These are phyloP conservation scores for Tricholaema leucomelas DNA, from an alignment of 2,113 vertebrate species.

Conservation along the genomic window DNA sequence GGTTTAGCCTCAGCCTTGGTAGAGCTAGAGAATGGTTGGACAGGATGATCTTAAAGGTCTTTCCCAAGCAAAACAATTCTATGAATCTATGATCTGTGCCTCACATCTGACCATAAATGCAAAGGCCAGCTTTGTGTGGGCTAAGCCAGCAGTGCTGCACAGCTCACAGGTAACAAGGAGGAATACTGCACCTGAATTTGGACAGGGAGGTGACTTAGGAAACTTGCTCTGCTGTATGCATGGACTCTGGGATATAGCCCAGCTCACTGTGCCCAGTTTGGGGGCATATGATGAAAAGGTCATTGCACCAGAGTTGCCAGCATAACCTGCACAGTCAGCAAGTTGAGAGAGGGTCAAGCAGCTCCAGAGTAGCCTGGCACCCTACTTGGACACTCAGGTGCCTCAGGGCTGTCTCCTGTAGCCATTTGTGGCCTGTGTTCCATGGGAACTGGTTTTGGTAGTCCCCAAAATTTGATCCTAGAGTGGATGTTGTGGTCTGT, in stretches of 20 bases:
- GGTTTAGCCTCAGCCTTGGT: too few relatives aligned
- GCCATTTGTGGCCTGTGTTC: neutral
- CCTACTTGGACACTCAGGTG: accelerated
- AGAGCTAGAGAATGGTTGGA: too few relatives aligned
- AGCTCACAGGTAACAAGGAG: neutral
- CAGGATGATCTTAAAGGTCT: too few relatives aligned
- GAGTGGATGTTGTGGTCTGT: neutral
- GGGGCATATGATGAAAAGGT: neutral
- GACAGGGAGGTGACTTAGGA: neutral
- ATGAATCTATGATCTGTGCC: neutral
- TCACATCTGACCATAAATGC: neutral
- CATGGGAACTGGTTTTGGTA: neutral
- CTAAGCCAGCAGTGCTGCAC: neutral
- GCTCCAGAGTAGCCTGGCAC: neutral
- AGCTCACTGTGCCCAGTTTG: neutral
- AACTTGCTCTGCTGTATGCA: neutral
- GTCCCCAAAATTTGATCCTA: neutral
- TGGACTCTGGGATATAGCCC: neutral
- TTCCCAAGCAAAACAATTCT: too few relatives aligned
- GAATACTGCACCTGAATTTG: accelerated
- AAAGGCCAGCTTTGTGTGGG: neutral
- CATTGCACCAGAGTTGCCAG: neutral
- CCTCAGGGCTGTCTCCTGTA: neutral
- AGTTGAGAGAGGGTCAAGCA: neutral
- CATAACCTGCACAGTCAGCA: neutral